Base-by-base conservation (phyloP, 2,797 vertebrate species). In the Myotis findleyi region DNA sequence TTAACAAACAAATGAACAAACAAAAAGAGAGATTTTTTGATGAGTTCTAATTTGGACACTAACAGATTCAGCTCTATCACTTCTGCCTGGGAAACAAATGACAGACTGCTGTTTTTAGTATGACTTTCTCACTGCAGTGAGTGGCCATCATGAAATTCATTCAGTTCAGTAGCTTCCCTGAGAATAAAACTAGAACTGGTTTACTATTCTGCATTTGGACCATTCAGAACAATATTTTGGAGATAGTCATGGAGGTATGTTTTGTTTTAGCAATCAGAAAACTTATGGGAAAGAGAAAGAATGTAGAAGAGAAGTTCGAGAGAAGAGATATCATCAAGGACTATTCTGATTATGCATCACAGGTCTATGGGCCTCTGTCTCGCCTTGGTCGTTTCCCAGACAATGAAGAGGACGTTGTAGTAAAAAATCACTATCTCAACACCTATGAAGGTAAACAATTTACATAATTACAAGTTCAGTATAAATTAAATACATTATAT, bases 361-460 rank as follows among this genome's bases (percentile, higher is more conserved):
- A 98, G 96, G 97, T 93, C 20, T 98, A 98, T 0, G 98, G 98
- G n/a, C 98, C 99, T 93, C 96, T 98, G 57, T 97, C 98, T 77
- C 97, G 93, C 81, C 97, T 90, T 59, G 99, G 98, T 20, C 97
- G 96, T 33, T 98, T 99, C 82, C 98, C 98, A 16, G 98, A 99
- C 87, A 98, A 92, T 68, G 97, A 98, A 25, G 94, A 97, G 51
- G 83, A 81, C 76, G 98, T 96, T 21, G 73, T 98, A 0, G 98
- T 98, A 49, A 98, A 98, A 97, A 99, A 97, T 96, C 92, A 88
- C 80, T 99, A 98, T 98, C 98, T 99, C 81, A 97, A 98, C 94
- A 99, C 99, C 5, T 99, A 99, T 92, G 97, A 99, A 98, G 99
- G 99, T 99, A 97, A 98, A 94, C 33, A 76, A 59, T 41, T 86